Conservation (phyloP, 64 coral and sea anemone species). For the Stylophora pistillata region DNA sequence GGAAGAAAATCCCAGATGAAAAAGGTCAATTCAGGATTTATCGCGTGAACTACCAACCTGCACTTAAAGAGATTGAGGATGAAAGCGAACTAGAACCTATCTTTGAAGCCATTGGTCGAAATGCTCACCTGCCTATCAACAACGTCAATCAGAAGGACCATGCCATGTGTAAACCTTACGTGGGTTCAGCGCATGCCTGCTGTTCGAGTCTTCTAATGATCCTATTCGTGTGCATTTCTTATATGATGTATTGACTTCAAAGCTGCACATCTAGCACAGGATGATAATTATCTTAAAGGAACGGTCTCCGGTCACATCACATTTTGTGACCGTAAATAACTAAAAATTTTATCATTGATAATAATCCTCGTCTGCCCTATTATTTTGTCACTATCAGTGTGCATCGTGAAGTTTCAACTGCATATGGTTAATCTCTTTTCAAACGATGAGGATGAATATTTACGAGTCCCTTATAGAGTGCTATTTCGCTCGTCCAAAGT, state of each 20-base stretch:
- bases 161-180: slow-evolving; percentile 21
- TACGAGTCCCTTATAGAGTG: too few species aligned
- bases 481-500: too few species aligned
- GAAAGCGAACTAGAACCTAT: slow-evolving; percentile 9
- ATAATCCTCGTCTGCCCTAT: too few species aligned
- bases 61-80: background rate
- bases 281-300: background rate
- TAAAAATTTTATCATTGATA: too few species aligned
- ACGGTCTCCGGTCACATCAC: too few species aligned
- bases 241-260: background rate
- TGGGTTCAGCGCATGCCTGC: slow-evolving; percentile 8
- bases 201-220: background rate
- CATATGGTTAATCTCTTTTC: too few species aligned
- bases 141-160: background rate
- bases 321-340: too few species aligned
- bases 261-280: background rate
- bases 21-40: background rate
- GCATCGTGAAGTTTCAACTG: too few species aligned
- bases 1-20: slow-evolving; percentile 2
- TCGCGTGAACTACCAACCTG: slow-evolving; percentile 13
- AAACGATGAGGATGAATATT: too few species aligned
- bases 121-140: slow-evolving; percentile 16
- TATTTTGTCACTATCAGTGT: too few species aligned
- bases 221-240: background rate
- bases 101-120: slow-evolving; percentile 7